phyloP scores from a whole-genome alignment of 1,140 invertebrate species.

The Drosophila pseudoobscura region DNA sequence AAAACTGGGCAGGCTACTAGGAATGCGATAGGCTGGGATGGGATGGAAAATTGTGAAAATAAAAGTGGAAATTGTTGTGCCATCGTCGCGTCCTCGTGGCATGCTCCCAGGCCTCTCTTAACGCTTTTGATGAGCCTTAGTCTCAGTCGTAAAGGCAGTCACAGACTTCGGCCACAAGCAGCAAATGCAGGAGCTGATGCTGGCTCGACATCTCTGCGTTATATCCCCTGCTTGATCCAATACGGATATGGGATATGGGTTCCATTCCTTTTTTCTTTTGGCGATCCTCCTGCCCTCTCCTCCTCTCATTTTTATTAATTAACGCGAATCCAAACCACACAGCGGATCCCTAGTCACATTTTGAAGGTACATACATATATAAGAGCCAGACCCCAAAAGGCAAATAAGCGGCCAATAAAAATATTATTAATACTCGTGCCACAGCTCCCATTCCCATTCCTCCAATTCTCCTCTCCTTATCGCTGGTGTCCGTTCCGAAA shows the following conservation, averaged over 20 bases:
- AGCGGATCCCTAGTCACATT: conserved; percentile 21
- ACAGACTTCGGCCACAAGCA: conserved; percentile 1
- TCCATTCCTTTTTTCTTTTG: neutral
- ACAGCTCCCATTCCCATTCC: conserved; percentile 3
- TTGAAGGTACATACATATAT: conserved; percentile 22
- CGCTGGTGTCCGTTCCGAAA: conserved; percentile 2
- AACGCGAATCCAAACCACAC: conserved; percentile 23
- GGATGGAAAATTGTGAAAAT: conserved; percentile 16
- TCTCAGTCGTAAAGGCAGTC: conserved; percentile 14
- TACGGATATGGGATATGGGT: neutral
- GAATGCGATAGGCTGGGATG: neutral
- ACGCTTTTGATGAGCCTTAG: too few species aligned
- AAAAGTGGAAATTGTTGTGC: conserved; percentile 29
- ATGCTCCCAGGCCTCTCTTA: neutral
- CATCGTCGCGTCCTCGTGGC: neutral
- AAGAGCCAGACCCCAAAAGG: conserved; percentile 26
- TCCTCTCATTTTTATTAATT: conserved; percentile 51
- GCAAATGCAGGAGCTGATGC: conserved; percentile 30
- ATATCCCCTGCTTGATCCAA: neutral
- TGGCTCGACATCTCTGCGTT: conserved; percentile 2
- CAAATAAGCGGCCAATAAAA: conserved; percentile 78
- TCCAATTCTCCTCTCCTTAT: conserved; percentile 8
- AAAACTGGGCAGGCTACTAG: conserved; percentile 13
- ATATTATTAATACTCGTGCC: conserved; percentile 75
- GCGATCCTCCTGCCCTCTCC: neutral